These are phyloP conservation scores for Watsonalla cultraria DNA, from an alignment of 2,888 invertebrate species.

Conservation along the genomic window DNA sequence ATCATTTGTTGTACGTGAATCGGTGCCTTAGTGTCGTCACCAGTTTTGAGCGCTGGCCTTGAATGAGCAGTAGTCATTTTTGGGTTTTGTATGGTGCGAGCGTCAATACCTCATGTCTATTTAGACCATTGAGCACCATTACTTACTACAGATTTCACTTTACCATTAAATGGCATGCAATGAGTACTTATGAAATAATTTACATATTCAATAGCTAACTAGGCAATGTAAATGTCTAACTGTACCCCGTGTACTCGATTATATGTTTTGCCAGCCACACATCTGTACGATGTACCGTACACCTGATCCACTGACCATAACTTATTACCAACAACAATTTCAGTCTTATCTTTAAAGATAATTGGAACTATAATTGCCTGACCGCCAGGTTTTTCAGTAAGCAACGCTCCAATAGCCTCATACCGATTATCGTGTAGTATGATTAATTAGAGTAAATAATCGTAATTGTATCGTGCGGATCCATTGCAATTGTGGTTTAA, in stretches of 20 bases:
- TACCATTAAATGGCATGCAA: too few species aligned
- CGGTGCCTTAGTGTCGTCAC: too few species aligned
- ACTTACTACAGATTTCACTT: too few species aligned
- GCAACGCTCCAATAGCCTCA: conserved; percentile 32
- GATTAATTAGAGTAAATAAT: conserved; percentile 25
- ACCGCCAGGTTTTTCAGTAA: neutral
- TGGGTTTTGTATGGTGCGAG: too few species aligned
- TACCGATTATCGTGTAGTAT: conserved; percentile 33
- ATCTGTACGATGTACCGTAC: conserved; percentile 47
- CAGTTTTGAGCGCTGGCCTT: too few species aligned
- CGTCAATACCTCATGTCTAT: too few species aligned
- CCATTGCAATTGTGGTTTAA: conserved; percentile 23
- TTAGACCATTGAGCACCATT: too few species aligned
- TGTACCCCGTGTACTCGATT: conserved; percentile 25
- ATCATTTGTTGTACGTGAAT: too few species aligned
- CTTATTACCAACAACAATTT: conserved; percentile 10
- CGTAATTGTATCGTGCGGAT: conserved; percentile 17
- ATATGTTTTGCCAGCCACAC: conserved; percentile 41
- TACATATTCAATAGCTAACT: neutral
- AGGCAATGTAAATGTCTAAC: neutral
- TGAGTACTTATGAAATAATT: too few species aligned
- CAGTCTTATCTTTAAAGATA: conserved; percentile 17
- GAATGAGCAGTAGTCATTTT: too few species aligned
- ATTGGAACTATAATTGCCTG: conserved; percentile 8
- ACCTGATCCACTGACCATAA: conserved; percentile 43